phyloP scores from a whole-genome alignment of 2,888 invertebrate species.

The Torymus aiolomorphi region DNA sequence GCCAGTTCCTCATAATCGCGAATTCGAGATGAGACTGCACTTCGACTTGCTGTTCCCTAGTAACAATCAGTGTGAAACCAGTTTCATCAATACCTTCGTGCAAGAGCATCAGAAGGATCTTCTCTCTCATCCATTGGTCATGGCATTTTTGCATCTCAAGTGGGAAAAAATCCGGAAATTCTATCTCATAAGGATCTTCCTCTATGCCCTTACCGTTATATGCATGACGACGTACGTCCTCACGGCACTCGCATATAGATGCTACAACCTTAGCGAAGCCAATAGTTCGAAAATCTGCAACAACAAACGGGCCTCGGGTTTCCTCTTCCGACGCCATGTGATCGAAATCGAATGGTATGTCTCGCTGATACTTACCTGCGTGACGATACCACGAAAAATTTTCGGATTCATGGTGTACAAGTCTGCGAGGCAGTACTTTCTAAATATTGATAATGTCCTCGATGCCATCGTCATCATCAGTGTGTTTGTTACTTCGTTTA shows the following conservation, averaged over 20 bases:
- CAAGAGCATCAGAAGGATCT: constrained; percentile 75
- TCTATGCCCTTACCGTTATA: constrained; percentile 72
- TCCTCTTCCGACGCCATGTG: constrained; percentile 67
- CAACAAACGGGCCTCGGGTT: constrained; percentile 66
- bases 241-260: constrained; percentile 71
- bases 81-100: constrained; percentile 75
- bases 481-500: constrained; percentile 71
- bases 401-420: constrained; percentile 72
- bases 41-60: constrained; percentile 73
- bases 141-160: constrained; percentile 76
- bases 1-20: constrained; percentile 71
- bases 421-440: constrained; percentile 72
- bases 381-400: constrained; percentile 73
- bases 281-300: constrained; percentile 68
- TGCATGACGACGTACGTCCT: constrained; percentile 72
- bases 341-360: constrained; percentile 73
- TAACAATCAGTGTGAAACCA: constrained; percentile 73
- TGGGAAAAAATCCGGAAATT: constrained; percentile 77
- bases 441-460: constrained; percentile 73
- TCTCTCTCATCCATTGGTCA: constrained; percentile 76
- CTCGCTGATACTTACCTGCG: constrained; percentile 68
- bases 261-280: constrained; percentile 68
- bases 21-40: constrained; percentile 73
- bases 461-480: constrained; percentile 71
- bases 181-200: constrained; percentile 71